Evolutionary conservation across 2,113 vertebrate species (phyloP), one percentile per base, ranked within the genome.

Genomic region (Pterocles orientalis): DNA sequence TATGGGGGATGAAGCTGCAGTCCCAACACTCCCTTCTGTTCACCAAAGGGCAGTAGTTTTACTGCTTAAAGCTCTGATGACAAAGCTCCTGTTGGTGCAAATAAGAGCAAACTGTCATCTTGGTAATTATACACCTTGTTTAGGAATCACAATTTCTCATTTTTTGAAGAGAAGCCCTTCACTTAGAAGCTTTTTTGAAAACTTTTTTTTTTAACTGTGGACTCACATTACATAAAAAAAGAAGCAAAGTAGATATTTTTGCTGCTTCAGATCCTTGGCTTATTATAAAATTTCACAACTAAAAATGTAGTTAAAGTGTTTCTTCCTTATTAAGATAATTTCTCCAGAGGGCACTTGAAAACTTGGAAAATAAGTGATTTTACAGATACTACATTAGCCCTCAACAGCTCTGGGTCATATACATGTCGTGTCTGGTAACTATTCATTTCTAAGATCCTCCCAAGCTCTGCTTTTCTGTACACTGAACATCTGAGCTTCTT

Each of bases 401-500:
- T 84, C 39, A 82, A 10, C 41, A 88, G 65, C 72, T 69, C 61
- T 80, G 43, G 53, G 92, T 96, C 83, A 92, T 56, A 89, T 33
- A 82, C 41, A 25, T 82, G 86, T 94, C 86, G 91, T 31, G 48
- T 79, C 81, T 85, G 66, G 77, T 88, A 90, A 71, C 50, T 91
- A 54, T 33, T 95, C 88, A 72, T 89, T 96, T 94, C 90, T 87
- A 39, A 95, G 94, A 94, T 86, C 19, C 76, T 92, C 87, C 86
- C 78, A 92, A 82, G 53, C 87, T 95, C 92, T 89, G 86, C 71
- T 73, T 95, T 95, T 94, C 89, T 95, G 77, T 94, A 58, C 77
- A 43, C 48, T 53, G 61, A 94, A 87, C 51, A 87, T 94, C 92
- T 96, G 88, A 96, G 87, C 51, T 62, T 95, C 91, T 96, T 97